Evolutionary conservation across 2,888 invertebrate genomes (phyloP), one percentile per base, ranked within the genome.

Genomic region (Caenorhabditis sp.): DNA sequence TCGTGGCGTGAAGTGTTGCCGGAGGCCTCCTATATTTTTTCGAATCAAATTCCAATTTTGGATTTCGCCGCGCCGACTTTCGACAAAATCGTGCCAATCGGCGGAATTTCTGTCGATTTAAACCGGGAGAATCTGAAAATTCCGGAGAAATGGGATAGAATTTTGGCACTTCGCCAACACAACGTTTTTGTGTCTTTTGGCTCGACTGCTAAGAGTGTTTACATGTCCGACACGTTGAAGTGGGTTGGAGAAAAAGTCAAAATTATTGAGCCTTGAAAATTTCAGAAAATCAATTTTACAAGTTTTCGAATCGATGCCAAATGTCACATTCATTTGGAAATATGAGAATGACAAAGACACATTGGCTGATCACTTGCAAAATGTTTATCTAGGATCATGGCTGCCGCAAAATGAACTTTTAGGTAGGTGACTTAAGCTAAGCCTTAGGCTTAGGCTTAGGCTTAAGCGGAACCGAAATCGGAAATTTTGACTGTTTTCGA

Each of bases 331-430:
- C 51, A 78, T 78, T 57, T 78, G 78, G 78, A 76, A 78, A 57
- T 78, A 78, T 61, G 78, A 78, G 53, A 68, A 76, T 24, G 71
- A 76, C n/a, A 61, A 61, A 26, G 65, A 55, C 19, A 61, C 57
- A 27, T 53, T 69, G 50, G 65, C 58, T 12, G 62, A 65, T 55
- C 70, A 68, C 24, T 49, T 76, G 37, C 27, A 59, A 0, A 82
- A 82, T 67, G 76, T 82, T 6, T 59, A 69, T 24, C 58, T 81
- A 51, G 67, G 65, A 17, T 74, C 70, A 23, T 82, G 82, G 82
- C 51, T 80, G n/a, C 81, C 82, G 12, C 82, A 82, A 58, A 76
- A 71, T 54, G 72, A 74, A 50, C 50, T 82, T 8, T 62, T 81
- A 19, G 78, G 77, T 50, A 27, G n/a, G n/a, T n/a, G n/a, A n/a